A percentile compares a stretch with the other conserved stretches of the same genome.
Evolutionary conservation across 2,888 invertebrate species (phyloP).

Genomic region (Eupithecia tripunctaria): DNA sequence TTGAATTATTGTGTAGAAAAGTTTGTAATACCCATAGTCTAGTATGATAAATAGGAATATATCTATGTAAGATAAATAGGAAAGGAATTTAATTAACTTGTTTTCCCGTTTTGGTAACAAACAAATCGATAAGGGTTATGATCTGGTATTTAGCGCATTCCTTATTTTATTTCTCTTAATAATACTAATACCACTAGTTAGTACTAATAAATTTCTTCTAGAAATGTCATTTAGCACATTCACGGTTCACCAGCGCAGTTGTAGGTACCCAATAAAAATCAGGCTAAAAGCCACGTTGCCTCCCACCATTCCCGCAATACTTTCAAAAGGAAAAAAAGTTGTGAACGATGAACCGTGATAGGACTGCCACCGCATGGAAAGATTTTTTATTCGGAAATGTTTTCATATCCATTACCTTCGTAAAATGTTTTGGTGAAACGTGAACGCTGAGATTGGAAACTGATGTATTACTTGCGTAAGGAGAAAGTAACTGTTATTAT

Average conservation of each 20-base stretch:
- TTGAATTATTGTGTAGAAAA: neutral
- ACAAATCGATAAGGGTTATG: neutral
- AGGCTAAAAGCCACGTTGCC: conserved; percentile 15
- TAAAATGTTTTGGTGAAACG: conserved; percentile 31
- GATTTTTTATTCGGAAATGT: conserved; percentile 33
- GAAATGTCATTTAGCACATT: neutral
- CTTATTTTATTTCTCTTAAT: neutral
- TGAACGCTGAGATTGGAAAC: conserved; percentile 35
- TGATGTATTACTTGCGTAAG: conserved; percentile 27
- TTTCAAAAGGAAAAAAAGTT: conserved; percentile 33
- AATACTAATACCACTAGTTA: too few relatives aligned
- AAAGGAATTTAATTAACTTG: neutral
- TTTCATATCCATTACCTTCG: conserved; percentile 32
- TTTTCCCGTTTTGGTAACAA: neutral
- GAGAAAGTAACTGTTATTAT: neutral
- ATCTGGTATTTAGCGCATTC: neutral
- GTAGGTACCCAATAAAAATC: conserved; percentile 20
- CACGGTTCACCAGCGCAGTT: neutral
- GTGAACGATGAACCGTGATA: conserved; percentile 23
- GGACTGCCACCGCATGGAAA: conserved; percentile 20
- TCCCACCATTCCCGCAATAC: conserved; percentile 16
- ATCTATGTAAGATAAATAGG: neutral
- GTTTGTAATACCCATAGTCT: neutral
- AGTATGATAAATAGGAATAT: neutral
- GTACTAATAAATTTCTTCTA: neutral